These are phyloP conservation scores for Globia sparganii DNA, from an alignment of 2,888 invertebrate genomes.

Conservation along the genomic window DNA sequence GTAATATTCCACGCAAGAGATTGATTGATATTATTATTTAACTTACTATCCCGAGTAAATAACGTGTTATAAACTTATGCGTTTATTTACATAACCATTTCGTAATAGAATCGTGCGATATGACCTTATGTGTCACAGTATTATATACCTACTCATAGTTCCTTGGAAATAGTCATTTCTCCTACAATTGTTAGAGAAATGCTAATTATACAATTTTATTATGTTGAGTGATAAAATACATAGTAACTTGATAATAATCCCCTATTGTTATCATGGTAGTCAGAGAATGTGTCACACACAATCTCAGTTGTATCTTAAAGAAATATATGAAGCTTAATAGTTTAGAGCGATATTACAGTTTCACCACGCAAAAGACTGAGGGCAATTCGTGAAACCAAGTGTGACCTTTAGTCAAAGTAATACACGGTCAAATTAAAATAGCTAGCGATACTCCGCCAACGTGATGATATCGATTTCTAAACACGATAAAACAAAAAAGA, in stretches of 20 bases:
- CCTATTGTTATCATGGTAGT: slow-evolving; percentile 3
- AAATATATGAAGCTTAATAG: not conserved
- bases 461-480: no score
- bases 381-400: not conserved
- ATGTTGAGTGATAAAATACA: slow-evolving; percentile 25
- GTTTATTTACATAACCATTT: slow-evolving; percentile 56
- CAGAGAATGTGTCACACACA: slow-evolving; percentile 9
- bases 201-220: slow-evolving; percentile 3
- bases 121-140: slow-evolving; percentile 28
- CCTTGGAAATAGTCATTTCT: slow-evolving; percentile 29
- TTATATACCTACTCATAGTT: slow-evolving; percentile 20
- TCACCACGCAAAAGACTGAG: not conserved
- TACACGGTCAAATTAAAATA: not conserved
- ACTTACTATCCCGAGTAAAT: slow-evolving; percentile 60
- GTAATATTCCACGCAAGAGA: slow-evolving; percentile 67
- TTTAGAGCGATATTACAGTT: not conserved
- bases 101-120: slow-evolving; percentile 44
- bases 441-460: not conserved
- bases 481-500: no score
- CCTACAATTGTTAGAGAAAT: not conserved
- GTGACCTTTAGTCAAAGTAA: not conserved
- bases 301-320: not conserved
- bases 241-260: slow-evolving; percentile 21
- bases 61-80: slow-evolving; percentile 49
- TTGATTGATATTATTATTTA: slow-evolving; percentile 62